These are phyloP conservation scores for Thelaira solivaga DNA, from an alignment of 2,888 invertebrate species.

Conservation along the genomic window DNA sequence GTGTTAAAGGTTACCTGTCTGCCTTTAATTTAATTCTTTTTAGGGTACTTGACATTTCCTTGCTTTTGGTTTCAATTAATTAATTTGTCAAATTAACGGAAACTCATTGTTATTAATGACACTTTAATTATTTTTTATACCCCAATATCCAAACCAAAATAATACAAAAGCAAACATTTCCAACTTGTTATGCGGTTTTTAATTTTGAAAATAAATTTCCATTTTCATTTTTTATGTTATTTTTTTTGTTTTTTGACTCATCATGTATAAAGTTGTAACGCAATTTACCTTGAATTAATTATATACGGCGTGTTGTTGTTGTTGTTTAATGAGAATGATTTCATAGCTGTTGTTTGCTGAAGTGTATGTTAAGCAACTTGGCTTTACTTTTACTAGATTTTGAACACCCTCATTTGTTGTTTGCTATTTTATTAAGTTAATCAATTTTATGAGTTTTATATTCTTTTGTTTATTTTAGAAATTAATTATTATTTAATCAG, in stretches of 20 bases:
- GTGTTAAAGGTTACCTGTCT: constrained; percentile 36
- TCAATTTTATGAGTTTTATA: constrained; percentile 1
- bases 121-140: constrained; percentile 38
- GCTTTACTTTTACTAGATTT: background rate
- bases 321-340: too few relatives aligned
- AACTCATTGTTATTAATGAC: constrained; percentile 54
- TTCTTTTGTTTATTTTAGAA: constrained; percentile 9
- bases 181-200: constrained; percentile 41
- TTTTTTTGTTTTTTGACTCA: constrained; percentile 19
- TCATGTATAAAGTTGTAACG: constrained; percentile 33
- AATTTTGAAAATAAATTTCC: background rate
- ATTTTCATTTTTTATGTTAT: background rate
- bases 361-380: too few relatives aligned
- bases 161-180: constrained; percentile 13
- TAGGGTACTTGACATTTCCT: background rate
- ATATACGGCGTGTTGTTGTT: too few relatives aligned
- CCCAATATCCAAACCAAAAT: constrained; percentile 14
- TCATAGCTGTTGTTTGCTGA: too few relatives aligned
- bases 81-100: constrained; percentile 54
- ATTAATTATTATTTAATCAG: constrained; percentile 15
- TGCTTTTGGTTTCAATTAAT: constrained; percentile 4
- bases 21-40: background rate
- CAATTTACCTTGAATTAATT: constrained; percentile 56
- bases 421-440: background rate
- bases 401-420: constrained; percentile 6